Evolutionary conservation across 1,140 invertebrate genomes (phyloP), one percentile per base, ranked within the genome.

Genomic region (Pachyrhynchus sulphureomaculatus): DNA sequence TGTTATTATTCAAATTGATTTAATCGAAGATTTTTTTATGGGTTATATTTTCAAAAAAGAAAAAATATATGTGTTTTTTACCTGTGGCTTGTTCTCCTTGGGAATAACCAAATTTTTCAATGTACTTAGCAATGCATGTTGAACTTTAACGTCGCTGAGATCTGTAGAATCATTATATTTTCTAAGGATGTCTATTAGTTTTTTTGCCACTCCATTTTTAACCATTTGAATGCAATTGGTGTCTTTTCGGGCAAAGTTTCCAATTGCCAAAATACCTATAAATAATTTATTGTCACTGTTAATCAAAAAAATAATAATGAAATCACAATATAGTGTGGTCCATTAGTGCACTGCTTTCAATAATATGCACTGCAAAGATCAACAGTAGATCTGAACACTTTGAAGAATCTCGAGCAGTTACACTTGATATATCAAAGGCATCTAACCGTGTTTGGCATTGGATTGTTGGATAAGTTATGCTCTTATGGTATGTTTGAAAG

Each of bases 161-260:
- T 45, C 60, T 6, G 66, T 62, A n/a, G 60, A 67, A 12, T 49
- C 62, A 37, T 69, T 71, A 32, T 72, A 63, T 23, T 69, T 68
- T 18, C 47, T 48, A 29, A 76, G 58, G 37, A 76, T 48, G 45
- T 65, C 68, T 71, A 93, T 76, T 36, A 96, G 77, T 72, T 89
- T 88, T 65, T 87, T 83, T 70, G 88, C 87, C 33, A 93, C 84
- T 10, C 88, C 88, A 67, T 87, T 83, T 48, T 87, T 78, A 64
- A 94, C 91, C 84, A 96, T 90, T 56, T 88, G 81, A 26, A 86
- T 83, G 74, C 93, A 94, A 72, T 94, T 88, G 17, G 83, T 83
- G 77, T 95, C 92, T 72, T 86, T 88, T 37, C 92, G 79, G 1
- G 92, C 92, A 80, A 96, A 95, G 78, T 96, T 96, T 1, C 91